Evolutionary conservation across 2,888 invertebrate genomes (phyloP).

Genomic region (Drosophila diplacantha): DNA sequence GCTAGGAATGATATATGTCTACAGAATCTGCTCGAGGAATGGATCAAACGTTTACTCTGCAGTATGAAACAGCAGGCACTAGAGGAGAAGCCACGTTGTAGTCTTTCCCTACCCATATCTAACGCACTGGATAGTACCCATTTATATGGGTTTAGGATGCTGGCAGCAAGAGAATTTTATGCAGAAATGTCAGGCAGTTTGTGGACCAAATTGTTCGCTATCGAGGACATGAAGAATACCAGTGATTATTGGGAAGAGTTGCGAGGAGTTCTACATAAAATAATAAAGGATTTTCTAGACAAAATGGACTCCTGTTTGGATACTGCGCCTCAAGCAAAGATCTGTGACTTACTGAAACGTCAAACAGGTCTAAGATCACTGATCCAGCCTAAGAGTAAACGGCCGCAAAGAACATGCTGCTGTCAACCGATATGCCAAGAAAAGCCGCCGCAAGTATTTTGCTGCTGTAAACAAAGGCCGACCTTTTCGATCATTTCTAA

Average conservation of each 20-base stretch:
- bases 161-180: conserved; percentile 27
- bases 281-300: conserved; percentile 5
- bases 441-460: no score
- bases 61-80: neutral
- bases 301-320: conserved; percentile 10
- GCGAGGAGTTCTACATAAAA: neutral
- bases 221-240: neutral
- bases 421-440: neutral
- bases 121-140: conserved; percentile 11
- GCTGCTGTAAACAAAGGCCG: no score
- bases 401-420: neutral
- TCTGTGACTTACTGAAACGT: conserved; percentile 1
- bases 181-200: conserved; percentile 1
- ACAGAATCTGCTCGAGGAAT: neutral
- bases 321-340: neutral
- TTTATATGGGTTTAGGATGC: conserved; percentile 22
- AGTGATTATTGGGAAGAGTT: conserved; percentile 7
- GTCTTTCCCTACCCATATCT: conserved; percentile 2
- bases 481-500: neutral
- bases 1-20: neutral
- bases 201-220: neutral
- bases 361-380: neutral
- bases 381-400: neutral
- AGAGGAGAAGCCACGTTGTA: neutral
- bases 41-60: neutral